phyloP scores from a whole-genome alignment of 2,888 invertebrate species.

The Altica lythri region DNA sequence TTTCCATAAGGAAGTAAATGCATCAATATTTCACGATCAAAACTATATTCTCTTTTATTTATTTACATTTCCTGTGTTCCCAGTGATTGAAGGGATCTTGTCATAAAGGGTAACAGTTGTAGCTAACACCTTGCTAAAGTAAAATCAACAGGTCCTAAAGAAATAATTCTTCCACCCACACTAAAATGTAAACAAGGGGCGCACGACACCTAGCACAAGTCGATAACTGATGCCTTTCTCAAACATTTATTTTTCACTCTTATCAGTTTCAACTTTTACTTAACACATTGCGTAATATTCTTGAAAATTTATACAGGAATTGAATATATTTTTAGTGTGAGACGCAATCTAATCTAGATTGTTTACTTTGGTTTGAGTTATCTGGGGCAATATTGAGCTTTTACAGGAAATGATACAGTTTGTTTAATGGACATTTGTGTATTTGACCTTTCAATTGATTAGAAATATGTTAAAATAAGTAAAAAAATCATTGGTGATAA shows the following conservation, averaged over 20 bases:
- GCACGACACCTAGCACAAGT: conserved; percentile 41
- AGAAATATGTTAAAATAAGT: too few species aligned
- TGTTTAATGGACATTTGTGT: conserved; percentile 23
- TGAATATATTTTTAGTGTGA: conserved; percentile 33
- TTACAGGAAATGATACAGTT: conserved; percentile 29
- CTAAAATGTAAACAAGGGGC: conserved; percentile 42
- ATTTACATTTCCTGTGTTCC: conserved; percentile 31
- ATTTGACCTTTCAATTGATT: conserved; percentile 19
- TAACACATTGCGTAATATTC: conserved; percentile 25
- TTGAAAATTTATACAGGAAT: conserved; percentile 33
- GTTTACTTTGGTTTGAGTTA: conserved; percentile 30
- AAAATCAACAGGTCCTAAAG: conserved; percentile 46
- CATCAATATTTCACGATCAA: too few species aligned
- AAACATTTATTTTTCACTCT: conserved; percentile 33
- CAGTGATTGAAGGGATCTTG: conserved; percentile 29
- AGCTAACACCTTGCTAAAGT: conserved; percentile 40
- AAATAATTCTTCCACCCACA: conserved; percentile 46
- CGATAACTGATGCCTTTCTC: conserved; percentile 24
- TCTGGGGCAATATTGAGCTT: conserved; percentile 30
- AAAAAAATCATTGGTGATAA: too few species aligned
- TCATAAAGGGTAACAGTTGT: conserved; percentile 33
- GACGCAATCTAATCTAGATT: conserved; percentile 39
- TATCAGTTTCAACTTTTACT: conserved; percentile 14
- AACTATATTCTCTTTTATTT: conserved; percentile 10
- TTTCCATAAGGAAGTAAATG: too few species aligned